A percentile compares a stretch with the other conserved stretches of the same genome.
These are phyloP conservation scores for Pterostichus madidus DNA, from an alignment of 2,888 invertebrate species.

Conservation along the genomic window DNA sequence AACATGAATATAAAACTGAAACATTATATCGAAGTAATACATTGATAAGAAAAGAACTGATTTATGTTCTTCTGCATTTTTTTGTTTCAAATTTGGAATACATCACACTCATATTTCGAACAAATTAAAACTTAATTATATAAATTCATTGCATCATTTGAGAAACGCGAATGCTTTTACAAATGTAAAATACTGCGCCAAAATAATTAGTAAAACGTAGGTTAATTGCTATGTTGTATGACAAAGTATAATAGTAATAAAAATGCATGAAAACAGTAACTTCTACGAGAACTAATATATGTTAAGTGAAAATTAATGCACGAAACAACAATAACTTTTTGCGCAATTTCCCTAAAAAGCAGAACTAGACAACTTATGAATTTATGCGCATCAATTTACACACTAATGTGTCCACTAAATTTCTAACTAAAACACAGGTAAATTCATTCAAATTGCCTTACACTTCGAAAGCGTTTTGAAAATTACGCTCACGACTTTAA, in stretches of 20 bases:
- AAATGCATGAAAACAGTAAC: conserved; percentile 26
- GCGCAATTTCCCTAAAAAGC: conserved; percentile 34
- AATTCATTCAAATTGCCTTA: conserved; percentile 43
- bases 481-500: not conserved
- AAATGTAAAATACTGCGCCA: too few species aligned
- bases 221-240: conserved; percentile 31
- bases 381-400: conserved; percentile 62
- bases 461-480: not conserved
- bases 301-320: conserved; percentile 48
- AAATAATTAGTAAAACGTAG: conserved; percentile 31
- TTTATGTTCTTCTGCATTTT: not conserved
- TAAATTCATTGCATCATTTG: too few species aligned
- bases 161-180: too few species aligned
- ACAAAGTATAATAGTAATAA: conserved; percentile 36
- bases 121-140: too few species aligned
- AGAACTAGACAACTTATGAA: conserved; percentile 48
- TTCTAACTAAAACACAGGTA: conserved; percentile 49
- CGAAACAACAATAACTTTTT: conserved; percentile 45
- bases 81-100: not conserved
- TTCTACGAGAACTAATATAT: conserved; percentile 25
- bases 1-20: too few species aligned
- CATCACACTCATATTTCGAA: too few species aligned
- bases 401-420: conserved; percentile 42
- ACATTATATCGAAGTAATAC: too few species aligned
- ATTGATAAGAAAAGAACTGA: too few species aligned